These are phyloP conservation scores for Aphelinus atriplicis DNA, from an alignment of 1,140 invertebrate species.

Conservation along the genomic window DNA sequence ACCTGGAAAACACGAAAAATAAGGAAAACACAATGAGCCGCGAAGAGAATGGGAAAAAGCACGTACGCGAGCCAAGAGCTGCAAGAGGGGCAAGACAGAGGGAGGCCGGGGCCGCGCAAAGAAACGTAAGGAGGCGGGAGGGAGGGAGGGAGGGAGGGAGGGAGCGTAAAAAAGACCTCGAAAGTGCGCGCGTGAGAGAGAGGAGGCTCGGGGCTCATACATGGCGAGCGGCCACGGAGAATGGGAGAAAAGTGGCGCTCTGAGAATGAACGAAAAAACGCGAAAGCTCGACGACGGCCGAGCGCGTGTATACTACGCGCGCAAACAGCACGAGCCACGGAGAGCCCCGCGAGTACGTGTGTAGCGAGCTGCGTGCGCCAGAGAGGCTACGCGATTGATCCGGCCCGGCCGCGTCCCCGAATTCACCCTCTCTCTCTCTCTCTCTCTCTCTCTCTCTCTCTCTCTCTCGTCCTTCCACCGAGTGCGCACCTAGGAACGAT, in stretches of 20 bases:
- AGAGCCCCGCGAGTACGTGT: no score
- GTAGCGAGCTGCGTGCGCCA: no score
- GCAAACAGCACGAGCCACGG: no score
- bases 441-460: conserved; percentile 13
- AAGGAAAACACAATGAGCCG: conserved; percentile 1
- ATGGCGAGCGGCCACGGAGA: background rate
- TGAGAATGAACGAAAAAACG: conserved; percentile 17
- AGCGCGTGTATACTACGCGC: no score
- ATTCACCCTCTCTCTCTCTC: no score
- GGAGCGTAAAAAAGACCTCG: conserved; percentile 32
- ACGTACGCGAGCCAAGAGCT: conserved; percentile 10
- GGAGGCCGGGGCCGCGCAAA: no score
- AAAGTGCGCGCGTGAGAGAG: conserved; percentile 2
- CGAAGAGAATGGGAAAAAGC: conserved; percentile 31
- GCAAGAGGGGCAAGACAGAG: background rate
- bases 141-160: background rate
- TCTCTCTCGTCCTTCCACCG: conserved; percentile 28
- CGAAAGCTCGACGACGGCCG: background rate
- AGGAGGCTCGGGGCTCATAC: background rate
- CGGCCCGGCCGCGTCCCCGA: no score
- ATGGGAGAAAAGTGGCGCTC: conserved; percentile 18
- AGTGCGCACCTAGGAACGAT: conserved; percentile 2
- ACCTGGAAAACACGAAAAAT: conserved; percentile 19
- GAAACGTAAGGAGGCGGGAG: no score
- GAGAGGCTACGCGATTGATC: no score